Conservation (phyloP, 2,113 vertebrate species). For the Siphamia tubifer region DNA sequence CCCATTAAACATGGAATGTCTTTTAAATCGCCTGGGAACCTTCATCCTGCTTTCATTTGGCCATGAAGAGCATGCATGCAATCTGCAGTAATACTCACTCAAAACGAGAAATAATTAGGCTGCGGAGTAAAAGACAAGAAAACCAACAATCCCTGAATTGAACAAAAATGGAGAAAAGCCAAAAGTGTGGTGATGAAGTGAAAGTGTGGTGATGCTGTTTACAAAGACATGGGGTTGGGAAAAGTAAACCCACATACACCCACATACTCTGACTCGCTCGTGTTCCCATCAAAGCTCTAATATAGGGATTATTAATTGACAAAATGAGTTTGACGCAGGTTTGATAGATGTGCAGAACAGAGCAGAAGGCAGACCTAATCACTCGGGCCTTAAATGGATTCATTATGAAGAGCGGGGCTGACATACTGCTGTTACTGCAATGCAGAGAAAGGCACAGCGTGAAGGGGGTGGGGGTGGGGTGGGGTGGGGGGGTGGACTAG, state of each 20-base stretch:
- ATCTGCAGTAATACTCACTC: background rate
- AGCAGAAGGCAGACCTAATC: slow-evolving; percentile 60
- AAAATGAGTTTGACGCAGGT: slow-evolving; percentile 61
- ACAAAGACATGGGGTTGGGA: background rate
- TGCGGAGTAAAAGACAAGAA: background rate
- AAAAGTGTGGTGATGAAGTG: background rate
- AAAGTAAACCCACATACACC: background rate
- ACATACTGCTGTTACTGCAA: slow-evolving; percentile 53
- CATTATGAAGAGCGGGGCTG: slow-evolving; percentile 53
- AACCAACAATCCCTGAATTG: background rate
- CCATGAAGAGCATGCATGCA: background rate
- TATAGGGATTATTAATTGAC: slow-evolving; percentile 65
- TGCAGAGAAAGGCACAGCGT: slow-evolving; percentile 47
- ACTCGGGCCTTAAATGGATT: slow-evolving; percentile 65
- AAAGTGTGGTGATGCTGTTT: background rate
- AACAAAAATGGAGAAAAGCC: background rate
- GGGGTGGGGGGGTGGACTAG: background rate
- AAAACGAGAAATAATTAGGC: background rate
- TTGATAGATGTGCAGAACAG: slow-evolving; percentile 63
- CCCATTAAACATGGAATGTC: slow-evolving; percentile 40
- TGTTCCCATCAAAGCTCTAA: slow-evolving; percentile 15
- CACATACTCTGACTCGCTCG: background rate
- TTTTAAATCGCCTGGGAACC: slow-evolving; percentile 21
- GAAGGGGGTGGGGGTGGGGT: background rate
- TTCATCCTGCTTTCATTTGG: slow-evolving; percentile 3